phyloP scores from a whole-genome alignment of 1,140 invertebrate species.

The Oppia nitens region DNA sequence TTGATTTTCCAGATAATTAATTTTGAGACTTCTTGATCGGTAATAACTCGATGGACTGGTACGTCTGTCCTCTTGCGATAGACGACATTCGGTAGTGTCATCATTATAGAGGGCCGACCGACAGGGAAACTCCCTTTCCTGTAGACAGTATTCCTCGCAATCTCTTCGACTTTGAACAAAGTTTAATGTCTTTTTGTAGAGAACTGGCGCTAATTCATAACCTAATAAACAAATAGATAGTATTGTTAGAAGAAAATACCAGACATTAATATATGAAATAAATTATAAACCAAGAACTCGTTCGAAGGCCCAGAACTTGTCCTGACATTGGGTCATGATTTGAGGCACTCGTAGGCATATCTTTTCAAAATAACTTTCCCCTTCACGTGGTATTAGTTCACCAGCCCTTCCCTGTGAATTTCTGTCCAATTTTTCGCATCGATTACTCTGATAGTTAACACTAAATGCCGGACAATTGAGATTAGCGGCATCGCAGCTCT shows the following conservation, averaged over 20 bases:
- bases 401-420: conserved; percentile 33
- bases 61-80: conserved; percentile 31
- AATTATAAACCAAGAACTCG: conserved; percentile 31
- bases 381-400: conserved; percentile 29
- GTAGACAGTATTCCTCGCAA: conserved; percentile 33
- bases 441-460: conserved; percentile 30
- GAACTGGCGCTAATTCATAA: conserved; percentile 28
- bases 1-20: conserved; percentile 37
- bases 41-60: conserved; percentile 28
- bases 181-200: conserved; percentile 27
- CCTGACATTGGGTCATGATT: conserved; percentile 26
- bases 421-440: conserved; percentile 33
- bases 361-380: conserved; percentile 35
- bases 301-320: conserved; percentile 35
- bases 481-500: conserved; percentile 28
- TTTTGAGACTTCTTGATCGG: conserved; percentile 25
- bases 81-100: conserved; percentile 29
- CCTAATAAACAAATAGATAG: conserved; percentile 22
- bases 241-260: too few species aligned
- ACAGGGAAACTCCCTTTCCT: conserved; percentile 28
- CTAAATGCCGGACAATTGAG: conserved; percentile 34
- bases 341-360: conserved; percentile 30
- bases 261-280: conserved; percentile 27
- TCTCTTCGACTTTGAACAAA: conserved; percentile 31
- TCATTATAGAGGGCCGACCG: conserved; percentile 35